These are phyloP conservation scores for Pimephales promelas DNA, from an alignment of 2,113 vertebrate species.

Conservation along the genomic window DNA sequence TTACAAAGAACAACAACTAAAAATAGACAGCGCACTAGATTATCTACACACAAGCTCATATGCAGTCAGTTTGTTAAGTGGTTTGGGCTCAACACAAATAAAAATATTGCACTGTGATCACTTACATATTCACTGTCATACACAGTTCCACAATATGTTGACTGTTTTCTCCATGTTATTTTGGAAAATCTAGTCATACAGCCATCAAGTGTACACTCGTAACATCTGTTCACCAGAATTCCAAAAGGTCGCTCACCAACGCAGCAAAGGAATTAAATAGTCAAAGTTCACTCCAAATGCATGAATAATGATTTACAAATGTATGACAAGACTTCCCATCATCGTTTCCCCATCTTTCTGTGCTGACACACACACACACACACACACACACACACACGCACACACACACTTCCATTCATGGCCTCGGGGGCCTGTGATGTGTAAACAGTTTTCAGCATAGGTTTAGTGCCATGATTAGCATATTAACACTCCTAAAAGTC, in stretches of 20 bases:
- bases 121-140: background rate
- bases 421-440: conserved; percentile 19
- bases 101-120: background rate
- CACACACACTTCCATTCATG: background rate
- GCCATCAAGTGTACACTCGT: background rate
- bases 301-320: conserved; percentile 33
- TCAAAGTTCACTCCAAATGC: conserved; percentile 22
- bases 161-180: conserved; percentile 6
- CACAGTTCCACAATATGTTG: background rate
- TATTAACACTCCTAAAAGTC: conserved; percentile 74
- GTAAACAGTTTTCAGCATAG: conserved; percentile 49
- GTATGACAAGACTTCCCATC: conserved; percentile 12
- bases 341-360: conserved; percentile 10
- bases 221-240: conserved; percentile 14
- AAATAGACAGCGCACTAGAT: background rate
- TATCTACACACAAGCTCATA: background rate
- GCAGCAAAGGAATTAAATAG: background rate
- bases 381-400: background rate
- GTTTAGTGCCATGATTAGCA: conserved; percentile 59
- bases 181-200: background rate
- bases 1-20: background rate
- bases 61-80: background rate
- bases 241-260: conserved; percentile 10
- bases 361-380: conserved; percentile 22
- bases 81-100: background rate